Conservation (phyloP, 2,797 vertebrate species). For the Etheostoma nigrum region DNA sequence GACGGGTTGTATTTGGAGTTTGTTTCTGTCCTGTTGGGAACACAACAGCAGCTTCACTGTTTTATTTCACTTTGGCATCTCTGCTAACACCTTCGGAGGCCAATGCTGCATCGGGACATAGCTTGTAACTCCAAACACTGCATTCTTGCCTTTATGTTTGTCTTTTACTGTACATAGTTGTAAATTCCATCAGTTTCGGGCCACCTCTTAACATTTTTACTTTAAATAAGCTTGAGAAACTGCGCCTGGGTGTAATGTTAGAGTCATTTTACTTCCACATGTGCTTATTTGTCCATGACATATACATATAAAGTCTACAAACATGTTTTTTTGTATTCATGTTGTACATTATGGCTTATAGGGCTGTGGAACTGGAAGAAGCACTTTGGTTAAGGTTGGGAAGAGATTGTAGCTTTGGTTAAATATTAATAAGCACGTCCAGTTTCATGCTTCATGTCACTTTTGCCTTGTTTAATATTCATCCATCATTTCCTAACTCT, state of each 20-base stretch:
- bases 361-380: neutral
- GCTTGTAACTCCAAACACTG: neutral
- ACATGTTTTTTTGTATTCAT: neutral
- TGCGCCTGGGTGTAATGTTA: too few species aligned
- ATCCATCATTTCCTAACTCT: neutral
- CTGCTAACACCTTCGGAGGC: neutral
- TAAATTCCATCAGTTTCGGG: too few species aligned
- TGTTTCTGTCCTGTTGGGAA: neutral
- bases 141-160: neutral
- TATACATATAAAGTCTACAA: neutral
- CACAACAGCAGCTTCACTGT: neutral
- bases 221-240: neutral
- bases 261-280: neutral
- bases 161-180: too few species aligned
- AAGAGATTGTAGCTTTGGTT: neutral
- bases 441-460: neutral
- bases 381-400: neutral
- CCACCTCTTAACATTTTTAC: too few species aligned
- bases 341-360: neutral
- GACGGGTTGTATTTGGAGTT: neutral
- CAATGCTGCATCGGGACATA: too few species aligned
- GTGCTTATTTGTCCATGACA: neutral
- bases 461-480: slow-evolving; percentile 1
- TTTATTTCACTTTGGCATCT: neutral
- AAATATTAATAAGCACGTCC: slow-evolving; percentile 4